These are phyloP conservation scores for Neelides sp. DNA, from an alignment of 1,140 invertebrate genomes.

Conservation along the genomic window DNA sequence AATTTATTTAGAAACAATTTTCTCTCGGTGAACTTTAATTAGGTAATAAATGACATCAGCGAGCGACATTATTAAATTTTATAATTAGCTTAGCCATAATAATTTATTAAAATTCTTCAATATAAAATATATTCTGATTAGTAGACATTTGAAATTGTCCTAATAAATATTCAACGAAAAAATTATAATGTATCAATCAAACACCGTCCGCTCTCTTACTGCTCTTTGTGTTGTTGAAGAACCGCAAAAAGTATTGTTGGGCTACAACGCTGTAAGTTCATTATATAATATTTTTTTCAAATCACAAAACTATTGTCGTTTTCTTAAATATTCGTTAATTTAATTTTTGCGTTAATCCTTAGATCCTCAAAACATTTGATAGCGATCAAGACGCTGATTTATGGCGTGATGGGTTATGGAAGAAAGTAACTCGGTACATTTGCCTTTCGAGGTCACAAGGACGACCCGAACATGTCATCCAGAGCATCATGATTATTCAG, in stretches of 20 bases:
- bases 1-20: too few relatives aligned
- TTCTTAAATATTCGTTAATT: not conserved
- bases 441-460: conserved; percentile 38
- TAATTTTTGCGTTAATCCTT: not conserved
- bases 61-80: too few relatives aligned
- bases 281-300: not conserved
- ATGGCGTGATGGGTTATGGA: conserved; percentile 40
- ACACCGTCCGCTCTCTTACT: conserved; percentile 40
- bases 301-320: not conserved
- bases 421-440: conserved; percentile 38
- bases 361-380: conserved; percentile 36
- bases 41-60: too few relatives aligned
- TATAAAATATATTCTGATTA: too few relatives aligned
- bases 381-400: conserved; percentile 38
- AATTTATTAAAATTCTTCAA: too few relatives aligned
- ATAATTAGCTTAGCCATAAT: too few relatives aligned
- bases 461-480: conserved; percentile 37
- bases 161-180: too few relatives aligned
- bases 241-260: conserved; percentile 36
- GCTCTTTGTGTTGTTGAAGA: conserved; percentile 40
- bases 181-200: too few relatives aligned
- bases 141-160: too few relatives aligned
- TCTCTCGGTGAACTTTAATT: too few relatives aligned
- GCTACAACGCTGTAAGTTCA: conserved; percentile 38
- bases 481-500: conserved; percentile 36